These are phyloP conservation scores for Heliconius hermathena DNA, from an alignment of 1,140 invertebrate species.

Conservation along the genomic window DNA sequence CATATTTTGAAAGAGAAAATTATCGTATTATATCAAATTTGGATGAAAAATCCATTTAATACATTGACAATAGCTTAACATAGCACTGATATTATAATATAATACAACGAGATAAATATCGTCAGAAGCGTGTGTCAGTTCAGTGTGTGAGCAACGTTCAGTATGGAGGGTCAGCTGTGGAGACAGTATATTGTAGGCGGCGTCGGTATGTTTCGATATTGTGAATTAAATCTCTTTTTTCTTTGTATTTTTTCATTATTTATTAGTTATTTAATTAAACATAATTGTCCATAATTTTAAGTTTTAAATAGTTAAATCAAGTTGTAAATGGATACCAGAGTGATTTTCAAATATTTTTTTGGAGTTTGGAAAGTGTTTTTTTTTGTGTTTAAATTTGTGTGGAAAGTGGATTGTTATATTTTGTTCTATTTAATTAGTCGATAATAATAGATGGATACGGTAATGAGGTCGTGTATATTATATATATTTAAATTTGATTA, in stretches of 20 bases:
- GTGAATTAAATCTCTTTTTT: constrained; percentile 5
- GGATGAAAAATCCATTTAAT: background rate
- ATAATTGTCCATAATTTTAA: background rate
- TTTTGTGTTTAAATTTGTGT: background rate
- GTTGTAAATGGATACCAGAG: background rate
- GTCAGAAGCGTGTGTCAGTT: background rate
- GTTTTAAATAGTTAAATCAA: no score
- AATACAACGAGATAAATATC: background rate
- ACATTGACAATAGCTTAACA: background rate
- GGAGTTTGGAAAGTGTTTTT: background rate
- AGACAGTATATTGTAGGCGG: constrained; percentile 28
- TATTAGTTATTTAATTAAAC: no score
- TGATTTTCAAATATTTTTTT: background rate
- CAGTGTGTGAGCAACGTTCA: constrained; percentile 24
- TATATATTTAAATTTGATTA: constrained; percentile 5
- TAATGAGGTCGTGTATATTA: background rate
- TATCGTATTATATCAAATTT: background rate
- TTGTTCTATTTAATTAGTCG: background rate
- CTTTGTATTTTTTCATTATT: background rate
- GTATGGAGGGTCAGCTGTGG: constrained; percentile 31
- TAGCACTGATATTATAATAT: background rate
- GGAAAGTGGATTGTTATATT: background rate
- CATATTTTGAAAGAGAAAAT: no score
- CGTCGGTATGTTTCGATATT: constrained; percentile 27
- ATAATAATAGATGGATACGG: background rate